A percentile compares a stretch with the other conserved stretches of the same genome.
phyloP scores from a whole-genome alignment of 2,797 vertebrate genomes.

The Podargus strigoides region DNA sequence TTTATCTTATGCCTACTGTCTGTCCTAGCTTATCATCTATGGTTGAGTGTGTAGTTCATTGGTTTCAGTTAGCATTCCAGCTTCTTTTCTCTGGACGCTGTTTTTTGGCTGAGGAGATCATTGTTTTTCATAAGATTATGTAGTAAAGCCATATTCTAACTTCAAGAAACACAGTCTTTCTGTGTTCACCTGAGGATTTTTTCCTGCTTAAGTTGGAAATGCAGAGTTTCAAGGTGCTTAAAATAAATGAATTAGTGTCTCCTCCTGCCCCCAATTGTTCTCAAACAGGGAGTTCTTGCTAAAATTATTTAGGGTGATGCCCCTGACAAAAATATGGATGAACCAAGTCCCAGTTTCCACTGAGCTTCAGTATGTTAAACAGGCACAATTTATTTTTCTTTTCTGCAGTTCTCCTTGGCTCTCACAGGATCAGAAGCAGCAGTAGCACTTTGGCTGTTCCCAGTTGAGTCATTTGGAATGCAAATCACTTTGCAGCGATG shows the following conservation, averaged over 20 bases:
- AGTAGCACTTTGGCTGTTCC: conserved; percentile 48
- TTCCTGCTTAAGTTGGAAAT: neutral
- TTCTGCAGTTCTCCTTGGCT: conserved; percentile 47
- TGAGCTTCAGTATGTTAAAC: conserved; percentile 30
- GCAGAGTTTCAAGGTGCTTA: conserved; percentile 10
- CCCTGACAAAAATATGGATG: conserved; percentile 46
- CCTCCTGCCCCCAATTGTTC: conserved; percentile 44
- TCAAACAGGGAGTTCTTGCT: conserved; percentile 42
- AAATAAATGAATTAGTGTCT: conserved; percentile 37
- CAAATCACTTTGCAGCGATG: conserved; percentile 43
- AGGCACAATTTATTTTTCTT: conserved; percentile 32
- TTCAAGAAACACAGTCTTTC: neutral
- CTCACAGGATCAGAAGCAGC: conserved; percentile 45
- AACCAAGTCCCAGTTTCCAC: conserved; percentile 52
- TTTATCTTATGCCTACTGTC: neutral
- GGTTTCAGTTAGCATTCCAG: neutral
- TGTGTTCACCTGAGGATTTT: conserved; percentile 12
- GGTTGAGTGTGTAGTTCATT: neutral
- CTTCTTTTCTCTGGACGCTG: neutral
- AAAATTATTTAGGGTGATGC: conserved; percentile 63
- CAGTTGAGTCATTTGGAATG: conserved; percentile 50
- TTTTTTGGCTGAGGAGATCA: neutral
- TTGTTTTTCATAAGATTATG: neutral
- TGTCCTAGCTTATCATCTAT: neutral
- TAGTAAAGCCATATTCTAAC: neutral